phyloP scores from a whole-genome alignment of 2,797 vertebrate species.

The Catharus ustulatus region DNA sequence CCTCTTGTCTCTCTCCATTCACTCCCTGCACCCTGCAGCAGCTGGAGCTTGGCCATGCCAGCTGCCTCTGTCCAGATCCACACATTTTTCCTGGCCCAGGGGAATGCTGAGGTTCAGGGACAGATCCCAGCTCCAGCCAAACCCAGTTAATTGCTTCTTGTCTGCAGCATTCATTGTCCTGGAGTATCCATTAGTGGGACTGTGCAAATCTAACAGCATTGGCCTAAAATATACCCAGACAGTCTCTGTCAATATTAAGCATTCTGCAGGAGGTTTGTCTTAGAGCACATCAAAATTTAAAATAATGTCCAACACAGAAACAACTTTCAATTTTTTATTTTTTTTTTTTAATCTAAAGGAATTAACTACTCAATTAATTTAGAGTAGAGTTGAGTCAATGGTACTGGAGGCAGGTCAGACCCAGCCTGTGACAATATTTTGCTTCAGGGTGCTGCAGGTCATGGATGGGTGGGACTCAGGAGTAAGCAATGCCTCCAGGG shows the following conservation, averaged over 20 bases:
- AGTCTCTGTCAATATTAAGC: background rate
- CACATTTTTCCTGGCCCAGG: fast-evolving
- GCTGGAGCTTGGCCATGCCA: background rate
- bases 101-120: background rate
- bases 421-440: background rate
- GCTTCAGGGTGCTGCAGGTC: background rate
- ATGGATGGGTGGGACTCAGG: background rate
- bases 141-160: background rate
- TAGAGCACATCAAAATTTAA: background rate
- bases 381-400: fast-evolving
- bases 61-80: background rate
- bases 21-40: background rate
- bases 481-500: background rate
- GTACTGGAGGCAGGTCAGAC: background rate
- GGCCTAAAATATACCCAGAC: background rate
- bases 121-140: background rate
- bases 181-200: background rate
- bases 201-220: background rate
- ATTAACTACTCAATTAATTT: background rate
- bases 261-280: background rate
- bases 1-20: background rate
- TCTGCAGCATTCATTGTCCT: background rate
- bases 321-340: background rate
- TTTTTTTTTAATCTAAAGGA: background rate
- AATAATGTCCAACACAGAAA: background rate